These are phyloP conservation scores for Pachycephala philippinensis DNA, from an alignment of 2,113 vertebrate genomes.

Conservation along the genomic window DNA sequence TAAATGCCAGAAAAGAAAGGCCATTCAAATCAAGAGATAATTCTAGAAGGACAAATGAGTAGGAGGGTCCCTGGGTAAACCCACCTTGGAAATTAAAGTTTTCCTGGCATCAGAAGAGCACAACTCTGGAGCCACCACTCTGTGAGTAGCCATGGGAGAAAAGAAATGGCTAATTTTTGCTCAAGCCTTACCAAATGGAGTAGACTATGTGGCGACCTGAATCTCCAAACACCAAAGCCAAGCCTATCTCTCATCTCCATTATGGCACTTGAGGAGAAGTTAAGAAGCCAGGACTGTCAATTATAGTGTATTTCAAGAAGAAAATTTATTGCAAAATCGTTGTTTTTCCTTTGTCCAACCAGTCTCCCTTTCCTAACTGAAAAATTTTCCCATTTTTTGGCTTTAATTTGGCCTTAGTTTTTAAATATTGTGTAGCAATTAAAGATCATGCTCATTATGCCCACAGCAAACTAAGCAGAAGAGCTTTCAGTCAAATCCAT, in stretches of 20 bases:
- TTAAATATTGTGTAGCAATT: background rate
- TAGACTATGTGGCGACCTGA: background rate
- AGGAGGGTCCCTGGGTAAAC: background rate
- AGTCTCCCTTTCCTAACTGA: background rate
- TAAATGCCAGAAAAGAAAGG: background rate
- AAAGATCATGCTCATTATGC: background rate
- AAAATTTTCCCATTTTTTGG: background rate
- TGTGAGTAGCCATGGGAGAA: background rate
- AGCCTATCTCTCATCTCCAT: background rate
- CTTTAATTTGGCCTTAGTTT: background rate
- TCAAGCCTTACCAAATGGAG: background rate
- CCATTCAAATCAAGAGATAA: background rate
- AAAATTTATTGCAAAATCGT: background rate
- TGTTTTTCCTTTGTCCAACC: background rate
- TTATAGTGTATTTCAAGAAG: background rate
- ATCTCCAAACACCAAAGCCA: background rate
- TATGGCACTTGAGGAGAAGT: background rate
- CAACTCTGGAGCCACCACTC: background rate
- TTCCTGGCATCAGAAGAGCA: background rate
- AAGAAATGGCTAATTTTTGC: background rate
- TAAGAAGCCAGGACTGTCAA: background rate
- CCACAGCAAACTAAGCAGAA: background rate
- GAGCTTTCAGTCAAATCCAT: background rate
- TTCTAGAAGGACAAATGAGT: background rate
- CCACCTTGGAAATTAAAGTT: background rate